These are phyloP conservation scores for Amblyraja radiata DNA, from an alignment of 2,797 vertebrate species.

Conservation along the genomic window DNA sequence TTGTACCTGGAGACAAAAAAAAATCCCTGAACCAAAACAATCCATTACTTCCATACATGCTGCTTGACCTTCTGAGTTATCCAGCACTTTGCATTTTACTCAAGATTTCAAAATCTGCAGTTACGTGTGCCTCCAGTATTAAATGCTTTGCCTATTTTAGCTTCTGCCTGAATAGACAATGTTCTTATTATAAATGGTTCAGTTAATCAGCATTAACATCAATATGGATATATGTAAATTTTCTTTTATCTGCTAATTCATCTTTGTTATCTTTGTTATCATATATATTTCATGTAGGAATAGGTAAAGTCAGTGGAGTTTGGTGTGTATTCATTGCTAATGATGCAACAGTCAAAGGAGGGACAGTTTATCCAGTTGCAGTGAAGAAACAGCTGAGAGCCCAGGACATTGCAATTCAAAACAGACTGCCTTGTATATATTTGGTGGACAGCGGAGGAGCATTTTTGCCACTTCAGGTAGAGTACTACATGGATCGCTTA, in stretches of 20 bases:
- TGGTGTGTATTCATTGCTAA: conserved; percentile 76
- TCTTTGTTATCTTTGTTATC: neutral
- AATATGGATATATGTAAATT: neutral
- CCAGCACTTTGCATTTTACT: too few species aligned
- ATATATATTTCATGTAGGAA: conserved; percentile 53
- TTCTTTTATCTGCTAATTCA: neutral
- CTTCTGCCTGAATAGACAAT: neutral
- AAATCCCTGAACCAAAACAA: too few species aligned
- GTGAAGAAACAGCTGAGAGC: conserved; percentile 77
- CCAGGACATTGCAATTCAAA: conserved; percentile 72
- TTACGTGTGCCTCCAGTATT: neutral
- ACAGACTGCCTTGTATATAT: conserved; percentile 69
- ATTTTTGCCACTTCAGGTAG: conserved; percentile 76
- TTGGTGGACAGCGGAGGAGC: conserved; percentile 74
- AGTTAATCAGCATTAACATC: too few species aligned
- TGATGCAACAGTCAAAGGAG: conserved; percentile 78
- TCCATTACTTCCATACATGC: too few species aligned
- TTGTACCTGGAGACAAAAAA: neutral
- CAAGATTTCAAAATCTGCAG: too few species aligned
- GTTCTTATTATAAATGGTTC: neutral
- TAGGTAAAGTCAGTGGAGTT: conserved; percentile 69
- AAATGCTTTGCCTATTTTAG: neutral
- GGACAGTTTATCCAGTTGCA: conserved; percentile 70
- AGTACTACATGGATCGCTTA: neutral
- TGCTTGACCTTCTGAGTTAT: too few species aligned